Conservation (phyloP, 37 sponge, comb jelly and placozoan species). For the Dysidea cf. avara region DNA sequence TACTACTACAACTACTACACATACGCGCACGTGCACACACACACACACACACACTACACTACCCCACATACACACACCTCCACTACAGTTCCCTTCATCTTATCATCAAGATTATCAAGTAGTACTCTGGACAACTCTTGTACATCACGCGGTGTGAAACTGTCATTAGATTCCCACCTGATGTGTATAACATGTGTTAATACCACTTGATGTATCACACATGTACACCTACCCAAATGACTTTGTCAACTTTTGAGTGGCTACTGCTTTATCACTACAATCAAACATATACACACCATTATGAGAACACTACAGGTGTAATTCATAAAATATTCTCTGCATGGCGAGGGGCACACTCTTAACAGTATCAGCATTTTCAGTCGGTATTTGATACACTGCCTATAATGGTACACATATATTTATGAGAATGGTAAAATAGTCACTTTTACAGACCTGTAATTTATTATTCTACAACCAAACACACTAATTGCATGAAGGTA, state of each 20-base stretch:
- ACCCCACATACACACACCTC: slow-evolving; percentile 80
- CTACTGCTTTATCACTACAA: slow-evolving; percentile 96
- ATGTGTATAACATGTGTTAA: background rate
- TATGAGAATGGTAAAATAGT: no score
- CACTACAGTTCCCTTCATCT: slow-evolving; percentile 96
- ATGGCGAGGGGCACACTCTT: slow-evolving; percentile 95
- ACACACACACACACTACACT: no score
- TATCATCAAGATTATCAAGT: slow-evolving; percentile 92
- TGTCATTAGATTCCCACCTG: slow-evolving; percentile 95
- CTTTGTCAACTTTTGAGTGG: slow-evolving; percentile 95
- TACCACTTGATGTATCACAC: background rate
- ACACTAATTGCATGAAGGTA: no score
- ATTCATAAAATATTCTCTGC: slow-evolving; percentile 95
- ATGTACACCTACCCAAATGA: slow-evolving; percentile 95
- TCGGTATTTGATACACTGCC: slow-evolving; percentile 97
- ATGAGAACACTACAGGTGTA: no score
- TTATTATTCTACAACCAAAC: no score
- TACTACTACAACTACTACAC: no score
- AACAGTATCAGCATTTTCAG: slow-evolving; percentile 84
- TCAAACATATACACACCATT: no score
- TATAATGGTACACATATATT: no score
- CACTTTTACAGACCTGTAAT: no score
- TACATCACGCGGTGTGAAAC: slow-evolving; percentile 98
- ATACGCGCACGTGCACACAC: no score
- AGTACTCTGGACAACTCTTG: slow-evolving; percentile 96